Evolutionary conservation across 1,140 invertebrate genomes (phyloP), one percentile per base, ranked within the genome.

Genomic region (Hyphantria cunea): DNA sequence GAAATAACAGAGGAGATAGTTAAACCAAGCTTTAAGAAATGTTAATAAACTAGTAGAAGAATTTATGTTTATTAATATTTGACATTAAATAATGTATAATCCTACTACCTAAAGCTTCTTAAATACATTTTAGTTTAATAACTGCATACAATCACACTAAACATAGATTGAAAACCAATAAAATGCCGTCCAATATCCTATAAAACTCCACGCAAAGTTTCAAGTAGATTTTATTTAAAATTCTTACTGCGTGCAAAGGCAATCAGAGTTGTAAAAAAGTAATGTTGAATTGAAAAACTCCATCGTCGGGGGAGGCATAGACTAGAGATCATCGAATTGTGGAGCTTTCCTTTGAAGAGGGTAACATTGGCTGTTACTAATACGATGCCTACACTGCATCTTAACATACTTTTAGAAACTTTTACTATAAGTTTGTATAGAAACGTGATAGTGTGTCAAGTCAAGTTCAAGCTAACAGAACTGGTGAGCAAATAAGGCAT

Each of bases 211-310:
- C 60, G 64, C 34, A 55, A 70, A 66, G 60, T 78, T 64, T 33
- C 52, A 52, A 74, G 74, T 49, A 71, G 58, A 59, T 48, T 55
- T 66, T 72, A 63, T 73, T 80, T 81, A 77, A 68, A 66, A 81
- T 81, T 78, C 78, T 51, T 48, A 32, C 25, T 45, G 69, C 72
- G 76, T 77, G 42, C 55, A 32, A 31, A 52, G 62, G 52, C 61
- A 75, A 77, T 76, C 67, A 70, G 71, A 78, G 73, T 76, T 72
- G 68, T 42, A 58, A 58, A 56, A 56, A 56, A 42, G 47, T 34
- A 47, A 39, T n/a, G 13, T 48, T n/a, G 17, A 58, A 58, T 58
- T 58, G 55, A 49, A 58, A 44, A 58, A 49, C 44, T 37, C 15
- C 42, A 9, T 14, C 32, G 14, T 56, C 15, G 47, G 31, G 25